Percentiles rank a stretch among this genome's conserved stretches.
phyloP scores from a whole-genome alignment of 1,140 invertebrate genomes.

The Dendrolimus kikuchii region DNA sequence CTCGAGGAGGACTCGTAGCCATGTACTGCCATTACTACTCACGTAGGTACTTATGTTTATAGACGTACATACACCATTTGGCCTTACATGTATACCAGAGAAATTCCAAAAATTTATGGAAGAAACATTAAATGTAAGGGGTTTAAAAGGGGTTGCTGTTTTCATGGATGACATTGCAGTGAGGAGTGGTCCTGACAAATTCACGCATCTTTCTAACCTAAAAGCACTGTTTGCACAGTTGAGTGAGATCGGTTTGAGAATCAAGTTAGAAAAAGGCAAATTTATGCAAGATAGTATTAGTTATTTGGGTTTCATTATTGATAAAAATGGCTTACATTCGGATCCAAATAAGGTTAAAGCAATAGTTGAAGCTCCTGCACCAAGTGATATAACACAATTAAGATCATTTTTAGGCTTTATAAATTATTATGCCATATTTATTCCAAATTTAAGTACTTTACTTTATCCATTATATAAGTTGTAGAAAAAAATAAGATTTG shows the following conservation, averaged over 20 bases:
- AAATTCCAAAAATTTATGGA: no score
- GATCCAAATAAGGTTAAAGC: background rate
- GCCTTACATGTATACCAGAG: no score
- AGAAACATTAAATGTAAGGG: background rate
- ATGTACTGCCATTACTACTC: background rate
- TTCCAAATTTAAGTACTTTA: conserved; percentile 18
- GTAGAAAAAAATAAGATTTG: background rate
- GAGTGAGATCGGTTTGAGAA: background rate
- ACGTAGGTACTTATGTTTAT: background rate
- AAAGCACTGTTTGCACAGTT: background rate
- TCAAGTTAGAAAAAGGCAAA: background rate
- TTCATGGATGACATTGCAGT: background rate
- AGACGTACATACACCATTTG: no score
- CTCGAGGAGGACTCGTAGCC: background rate
- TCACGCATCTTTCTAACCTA: background rate
- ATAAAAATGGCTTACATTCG: background rate
- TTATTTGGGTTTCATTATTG: no score
- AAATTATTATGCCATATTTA: conserved; percentile 33
- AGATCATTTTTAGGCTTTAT: conserved; percentile 23
- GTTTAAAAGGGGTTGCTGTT: background rate
- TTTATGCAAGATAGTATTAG: no score
- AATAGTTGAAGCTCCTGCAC: background rate
- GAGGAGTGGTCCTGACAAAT: background rate
- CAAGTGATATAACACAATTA: background rate
- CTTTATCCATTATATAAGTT: conserved; percentile 22